Evolutionary conservation across 2,113 vertebrate genomes (phyloP).

Genomic region (Pituophis catenifer): DNA sequence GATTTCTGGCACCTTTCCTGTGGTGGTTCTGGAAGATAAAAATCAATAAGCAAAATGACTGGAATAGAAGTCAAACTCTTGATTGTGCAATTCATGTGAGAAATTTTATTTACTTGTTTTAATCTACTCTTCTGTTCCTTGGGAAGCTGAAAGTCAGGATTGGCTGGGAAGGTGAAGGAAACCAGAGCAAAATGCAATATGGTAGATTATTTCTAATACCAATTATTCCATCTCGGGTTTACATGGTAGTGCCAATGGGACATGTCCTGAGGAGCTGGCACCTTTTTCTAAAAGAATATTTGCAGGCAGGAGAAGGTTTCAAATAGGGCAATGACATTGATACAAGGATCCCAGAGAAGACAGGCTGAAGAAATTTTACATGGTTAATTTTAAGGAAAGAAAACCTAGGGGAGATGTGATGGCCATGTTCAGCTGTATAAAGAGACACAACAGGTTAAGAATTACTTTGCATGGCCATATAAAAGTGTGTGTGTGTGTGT

Average conservation of each 20-base stretch:
- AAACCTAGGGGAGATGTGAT: neutral
- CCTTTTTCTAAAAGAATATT: neutral
- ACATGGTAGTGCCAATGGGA: neutral
- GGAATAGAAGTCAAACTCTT: neutral
- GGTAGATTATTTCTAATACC: neutral
- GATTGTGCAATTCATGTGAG: neutral
- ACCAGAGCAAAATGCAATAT: neutral
- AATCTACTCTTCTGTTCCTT: neutral
- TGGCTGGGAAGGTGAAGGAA: neutral
- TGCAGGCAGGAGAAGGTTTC: neutral
- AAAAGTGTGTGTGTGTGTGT: neutral
- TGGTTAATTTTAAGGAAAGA: neutral
- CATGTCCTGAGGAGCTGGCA: neutral
- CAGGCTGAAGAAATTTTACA: neutral
- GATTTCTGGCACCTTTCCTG: neutral
- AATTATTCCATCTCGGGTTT: neutral
- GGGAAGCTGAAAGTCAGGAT: neutral
- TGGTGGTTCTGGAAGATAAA: neutral
- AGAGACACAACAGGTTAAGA: neutral
- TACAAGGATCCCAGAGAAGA: neutral
- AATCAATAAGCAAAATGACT: neutral
- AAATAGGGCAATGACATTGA: neutral
- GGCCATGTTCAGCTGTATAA: neutral
- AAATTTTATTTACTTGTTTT: neutral
- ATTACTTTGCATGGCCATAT: neutral